These are phyloP conservation scores for Plusia festucae DNA, from an alignment of 2,888 invertebrate genomes.

Conservation along the genomic window DNA sequence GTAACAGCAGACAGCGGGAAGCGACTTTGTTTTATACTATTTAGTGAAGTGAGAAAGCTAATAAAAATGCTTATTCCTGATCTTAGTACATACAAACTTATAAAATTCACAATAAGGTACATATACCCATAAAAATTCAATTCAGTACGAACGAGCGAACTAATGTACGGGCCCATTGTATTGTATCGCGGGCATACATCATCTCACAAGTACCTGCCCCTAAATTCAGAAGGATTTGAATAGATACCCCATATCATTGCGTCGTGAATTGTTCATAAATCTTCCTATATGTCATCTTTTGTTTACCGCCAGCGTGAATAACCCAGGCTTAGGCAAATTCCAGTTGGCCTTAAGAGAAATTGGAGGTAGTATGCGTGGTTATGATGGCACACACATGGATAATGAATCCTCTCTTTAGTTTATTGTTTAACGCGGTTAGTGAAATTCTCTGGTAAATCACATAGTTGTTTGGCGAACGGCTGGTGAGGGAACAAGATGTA, in stretches of 20 bases:
- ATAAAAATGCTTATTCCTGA: too few species aligned
- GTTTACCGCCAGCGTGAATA: slow-evolving; percentile 79
- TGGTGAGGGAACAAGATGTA: slow-evolving; percentile 23
- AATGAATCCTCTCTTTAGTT: slow-evolving; percentile 64
- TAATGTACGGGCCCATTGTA: slow-evolving; percentile 71
- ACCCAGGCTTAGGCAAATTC: slow-evolving; percentile 74
- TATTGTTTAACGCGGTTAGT: slow-evolving; percentile 59
- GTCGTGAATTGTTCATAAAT: slow-evolving; percentile 86
- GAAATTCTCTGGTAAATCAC: slow-evolving; percentile 53
- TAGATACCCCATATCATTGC: slow-evolving; percentile 86
- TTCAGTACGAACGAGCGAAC: slow-evolving; percentile 59
- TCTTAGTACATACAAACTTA: slow-evolving; percentile 10
- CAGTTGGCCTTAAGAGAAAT: slow-evolving; percentile 71
- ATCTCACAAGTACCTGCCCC: slow-evolving; percentile 76
- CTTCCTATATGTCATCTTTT: slow-evolving; percentile 83
- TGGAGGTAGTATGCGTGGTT: slow-evolving; percentile 55
- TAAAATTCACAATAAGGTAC: slow-evolving; percentile 34
- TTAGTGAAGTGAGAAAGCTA: too few species aligned
- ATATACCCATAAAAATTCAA: slow-evolving; percentile 66
- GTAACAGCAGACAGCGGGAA: too few species aligned
- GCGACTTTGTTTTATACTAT: too few species aligned
- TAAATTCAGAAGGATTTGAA: slow-evolving; percentile 81
- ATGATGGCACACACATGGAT: slow-evolving; percentile 43
- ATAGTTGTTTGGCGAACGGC: slow-evolving; percentile 39
- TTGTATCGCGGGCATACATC: slow-evolving; percentile 75